These are phyloP conservation scores for Leptocoma aspasia DNA, from an alignment of 2,113 vertebrate species.

Conservation along the genomic window DNA sequence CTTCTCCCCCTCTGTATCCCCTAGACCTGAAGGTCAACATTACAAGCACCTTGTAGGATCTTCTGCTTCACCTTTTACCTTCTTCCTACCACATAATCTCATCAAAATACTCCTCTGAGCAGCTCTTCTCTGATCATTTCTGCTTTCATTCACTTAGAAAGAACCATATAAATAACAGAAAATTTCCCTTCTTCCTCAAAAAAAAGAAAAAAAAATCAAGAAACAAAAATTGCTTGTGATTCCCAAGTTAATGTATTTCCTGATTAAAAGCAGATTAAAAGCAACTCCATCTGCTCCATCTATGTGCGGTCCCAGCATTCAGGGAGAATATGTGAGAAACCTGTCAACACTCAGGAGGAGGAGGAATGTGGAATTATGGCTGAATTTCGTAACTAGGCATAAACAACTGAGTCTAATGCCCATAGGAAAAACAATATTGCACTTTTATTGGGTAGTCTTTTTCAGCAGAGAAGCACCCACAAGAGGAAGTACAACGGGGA, in stretches of 20 bases:
- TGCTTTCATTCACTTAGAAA: background rate
- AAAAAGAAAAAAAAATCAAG: background rate
- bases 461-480: background rate
- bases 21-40: background rate
- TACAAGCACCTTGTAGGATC: too few relatives aligned
- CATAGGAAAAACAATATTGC: background rate
- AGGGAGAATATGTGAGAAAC: background rate
- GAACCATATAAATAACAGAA: background rate
- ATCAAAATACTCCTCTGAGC: background rate
- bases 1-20: background rate
- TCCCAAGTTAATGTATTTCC: background rate
- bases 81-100: background rate
- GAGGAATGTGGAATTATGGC: background rate
- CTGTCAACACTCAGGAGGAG: background rate
- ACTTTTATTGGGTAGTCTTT: background rate
- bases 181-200: accelerated
- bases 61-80: background rate
- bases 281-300: background rate
- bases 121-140: background rate
- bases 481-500: background rate
- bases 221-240: background rate
- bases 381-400: background rate
- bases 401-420: background rate
- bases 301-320: background rate
- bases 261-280: background rate